phyloP scores from a whole-genome alignment of 2,113 vertebrate species.

The Casuarius casuarius region DNA sequence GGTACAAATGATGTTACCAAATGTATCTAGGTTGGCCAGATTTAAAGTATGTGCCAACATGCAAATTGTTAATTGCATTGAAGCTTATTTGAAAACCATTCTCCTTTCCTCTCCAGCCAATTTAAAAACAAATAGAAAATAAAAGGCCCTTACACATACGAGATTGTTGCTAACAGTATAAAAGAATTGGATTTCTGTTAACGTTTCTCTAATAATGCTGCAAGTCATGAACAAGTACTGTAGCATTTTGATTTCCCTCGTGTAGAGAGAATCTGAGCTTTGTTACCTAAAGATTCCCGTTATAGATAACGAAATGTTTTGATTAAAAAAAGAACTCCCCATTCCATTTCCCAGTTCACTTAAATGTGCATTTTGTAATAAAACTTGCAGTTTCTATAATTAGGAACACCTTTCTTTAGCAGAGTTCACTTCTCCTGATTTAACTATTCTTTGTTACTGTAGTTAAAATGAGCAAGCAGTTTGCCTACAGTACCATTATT shows the following conservation, averaged over 20 bases:
- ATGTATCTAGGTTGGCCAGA: not conserved
- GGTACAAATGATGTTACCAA: not conserved
- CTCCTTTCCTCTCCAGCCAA: not conserved
- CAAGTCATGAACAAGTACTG: not conserved
- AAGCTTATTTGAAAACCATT: not conserved
- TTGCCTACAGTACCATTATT: conserved; percentile 32
- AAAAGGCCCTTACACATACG: not conserved
- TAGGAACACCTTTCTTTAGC: conserved; percentile 29
- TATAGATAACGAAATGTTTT: conserved; percentile 40
- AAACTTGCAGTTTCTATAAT: conserved; percentile 44
- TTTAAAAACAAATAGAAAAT: not conserved
- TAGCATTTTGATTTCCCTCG: not conserved
- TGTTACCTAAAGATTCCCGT: conserved; percentile 27
- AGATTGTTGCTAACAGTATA: not conserved
- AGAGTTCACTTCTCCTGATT: conserved; percentile 27
- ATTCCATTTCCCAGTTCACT: conserved; percentile 25
- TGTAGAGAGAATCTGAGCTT: not conserved
- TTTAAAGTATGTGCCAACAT: not conserved
- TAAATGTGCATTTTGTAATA: conserved; percentile 18
- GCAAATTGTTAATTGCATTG: not conserved
- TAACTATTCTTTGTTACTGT: conserved; percentile 30
- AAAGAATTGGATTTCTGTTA: not conserved
- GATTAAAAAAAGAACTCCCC: conserved; percentile 19
- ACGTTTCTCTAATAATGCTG: not conserved
- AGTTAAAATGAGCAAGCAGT: conserved; percentile 43